These are phyloP conservation scores for Enteromius mattozi DNA, from an alignment of 2,797 vertebrate species.

Conservation along the genomic window DNA sequence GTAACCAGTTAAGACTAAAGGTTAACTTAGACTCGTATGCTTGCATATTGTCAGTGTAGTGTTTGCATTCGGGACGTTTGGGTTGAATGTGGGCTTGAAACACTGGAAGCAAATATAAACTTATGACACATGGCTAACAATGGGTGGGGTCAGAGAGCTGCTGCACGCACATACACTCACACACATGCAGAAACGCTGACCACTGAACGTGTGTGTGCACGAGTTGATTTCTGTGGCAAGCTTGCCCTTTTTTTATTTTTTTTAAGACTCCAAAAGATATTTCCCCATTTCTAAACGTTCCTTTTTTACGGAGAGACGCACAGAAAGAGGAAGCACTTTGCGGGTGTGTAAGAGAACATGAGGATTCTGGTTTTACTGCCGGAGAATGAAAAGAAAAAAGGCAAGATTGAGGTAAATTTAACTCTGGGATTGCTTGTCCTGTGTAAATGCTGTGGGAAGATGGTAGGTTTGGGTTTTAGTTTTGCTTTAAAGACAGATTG, in stretches of 20 bases:
- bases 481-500: slow-evolving; percentile 29
- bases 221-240: slow-evolving; percentile 38
- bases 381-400: slow-evolving; percentile 78
- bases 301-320: slow-evolving; percentile 37
- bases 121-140: slow-evolving; percentile 66
- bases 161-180: slow-evolving; percentile 11
- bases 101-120: slow-evolving; percentile 62
- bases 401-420: slow-evolving; percentile 74
- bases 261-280: slow-evolving; percentile 51
- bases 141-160: slow-evolving; percentile 40
- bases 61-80: slow-evolving; percentile 31
- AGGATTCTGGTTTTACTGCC: slow-evolving; percentile 77
- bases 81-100: slow-evolving; percentile 52
- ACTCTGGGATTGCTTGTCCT: not conserved
- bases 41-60: slow-evolving; percentile 18
- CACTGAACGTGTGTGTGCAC: slow-evolving; percentile 21
- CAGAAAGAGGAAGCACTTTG: slow-evolving; percentile 58
- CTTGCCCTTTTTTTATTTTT: slow-evolving; percentile 13
- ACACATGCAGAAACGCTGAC: not conserved
- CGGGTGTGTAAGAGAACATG: slow-evolving; percentile 65
- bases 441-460: not conserved
- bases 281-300: slow-evolving; percentile 68
- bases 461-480: slow-evolving; percentile 14
- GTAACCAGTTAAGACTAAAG: slow-evolving; percentile 16
- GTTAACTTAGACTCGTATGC: slow-evolving; percentile 10